Evolutionary conservation across 2,888 invertebrate species (phyloP).

Genomic region (Dascillus cervinus): DNA sequence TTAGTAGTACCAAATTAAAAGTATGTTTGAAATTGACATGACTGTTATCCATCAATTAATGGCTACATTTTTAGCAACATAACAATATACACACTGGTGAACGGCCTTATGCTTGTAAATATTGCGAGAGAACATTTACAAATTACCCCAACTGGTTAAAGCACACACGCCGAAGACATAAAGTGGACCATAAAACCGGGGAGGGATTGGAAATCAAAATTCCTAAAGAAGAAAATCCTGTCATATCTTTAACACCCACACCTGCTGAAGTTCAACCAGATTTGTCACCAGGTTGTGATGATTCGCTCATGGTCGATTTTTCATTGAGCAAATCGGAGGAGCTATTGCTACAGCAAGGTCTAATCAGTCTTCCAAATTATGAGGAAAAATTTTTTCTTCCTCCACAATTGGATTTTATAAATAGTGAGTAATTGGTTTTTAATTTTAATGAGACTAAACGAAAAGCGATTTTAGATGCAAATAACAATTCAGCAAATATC

Average conservation of each 20-base stretch:
- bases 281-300: slow-evolving; percentile 10
- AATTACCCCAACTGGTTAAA: slow-evolving; percentile 52
- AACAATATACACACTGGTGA: slow-evolving; percentile 51
- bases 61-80: slow-evolving; percentile 40
- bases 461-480: slow-evolving; percentile 19
- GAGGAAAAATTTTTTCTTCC: slow-evolving; percentile 30
- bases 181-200: slow-evolving; percentile 38
- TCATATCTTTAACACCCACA: slow-evolving; percentile 5
- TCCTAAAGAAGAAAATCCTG: slow-evolving; percentile 17
- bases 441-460: no score
- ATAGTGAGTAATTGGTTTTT: no score
- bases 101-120: slow-evolving; percentile 49
- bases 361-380: slow-evolving; percentile 31
- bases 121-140: slow-evolving; percentile 50
- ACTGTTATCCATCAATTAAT: neutral
- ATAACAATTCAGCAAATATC: slow-evolving; percentile 23
- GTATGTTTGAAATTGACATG: slow-evolving; percentile 18
- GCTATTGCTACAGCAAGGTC: slow-evolving; percentile 31
- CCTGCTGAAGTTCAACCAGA: slow-evolving; percentile 3
- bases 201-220: slow-evolving; percentile 26
- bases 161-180: slow-evolving; percentile 51
- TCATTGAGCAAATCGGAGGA: slow-evolving; percentile 32
- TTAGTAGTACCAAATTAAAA: slow-evolving; percentile 50
- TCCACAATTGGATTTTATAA: slow-evolving; percentile 29
- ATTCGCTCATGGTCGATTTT: slow-evolving; percentile 26